Evolutionary conservation across 2,113 vertebrate genomes (phyloP).

Genomic region (Oryctolagus cuniculus): mOryCun1.1 NC_091442.1:91544501-91545000

Average conservation of each 20-base stretch:
- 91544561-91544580: too few relatives aligned
- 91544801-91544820: not conserved
- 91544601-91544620: too few relatives aligned
- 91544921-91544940: not conserved
- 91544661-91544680: not conserved
- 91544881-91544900: not conserved
- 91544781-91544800: not conserved
- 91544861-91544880: not conserved
- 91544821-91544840: constrained; percentile 35
- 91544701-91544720: constrained; percentile 29
- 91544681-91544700: not conserved
- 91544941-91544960: not conserved
- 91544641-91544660: too few relatives aligned
- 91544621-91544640: too few relatives aligned
- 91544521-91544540: too few relatives aligned
- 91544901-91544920: not conserved
- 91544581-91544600: too few relatives aligned
- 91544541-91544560: too few relatives aligned
- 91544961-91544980: not conserved
- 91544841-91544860: not conserved
- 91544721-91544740: not conserved
- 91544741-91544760: not conserved
- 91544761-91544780: not conserved
- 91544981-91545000: not conserved
- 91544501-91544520: too few relatives aligned